phyloP scores from a whole-genome alignment of 2,113 vertebrate species.

The Silurus glanis region DNA sequence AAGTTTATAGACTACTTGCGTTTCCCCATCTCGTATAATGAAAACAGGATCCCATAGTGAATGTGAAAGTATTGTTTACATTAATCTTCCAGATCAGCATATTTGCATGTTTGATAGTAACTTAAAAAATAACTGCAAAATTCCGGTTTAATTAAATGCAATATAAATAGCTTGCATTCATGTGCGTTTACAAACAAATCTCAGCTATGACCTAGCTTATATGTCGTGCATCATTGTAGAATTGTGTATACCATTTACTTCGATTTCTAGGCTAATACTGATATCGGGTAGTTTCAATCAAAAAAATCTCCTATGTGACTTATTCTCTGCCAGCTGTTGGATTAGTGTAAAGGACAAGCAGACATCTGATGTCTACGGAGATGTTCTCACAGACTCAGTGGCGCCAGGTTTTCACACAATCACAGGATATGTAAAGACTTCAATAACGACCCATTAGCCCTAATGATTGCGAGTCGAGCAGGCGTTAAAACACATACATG shows the following conservation, averaged over 20 bases:
- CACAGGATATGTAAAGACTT: conserved; percentile 76
- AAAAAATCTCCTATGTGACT: background rate
- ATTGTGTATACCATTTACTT: background rate
- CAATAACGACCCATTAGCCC: conserved; percentile 77
- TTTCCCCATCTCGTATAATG: no score
- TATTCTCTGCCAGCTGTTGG: conserved; percentile 51
- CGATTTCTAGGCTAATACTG: background rate
- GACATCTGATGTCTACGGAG: conserved; percentile 64
- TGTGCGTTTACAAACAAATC: background rate
- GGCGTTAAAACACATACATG: conserved; percentile 64
- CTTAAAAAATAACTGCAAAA: no score
- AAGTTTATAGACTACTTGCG: no score
- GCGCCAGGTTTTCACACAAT: conserved; percentile 76
- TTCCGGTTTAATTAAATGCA: no score
- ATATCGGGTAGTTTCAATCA: background rate
- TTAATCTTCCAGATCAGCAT: no score
- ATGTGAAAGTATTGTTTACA: no score
- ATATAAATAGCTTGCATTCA: background rate
- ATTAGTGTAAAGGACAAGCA: conserved; percentile 53
- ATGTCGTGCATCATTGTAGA: background rate
- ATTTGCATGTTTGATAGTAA: no score
- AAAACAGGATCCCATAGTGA: no score
- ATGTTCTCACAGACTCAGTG: conserved; percentile 70
- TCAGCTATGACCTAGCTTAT: background rate
- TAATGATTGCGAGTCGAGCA: conserved; percentile 74